phyloP scores from a whole-genome alignment of 2,797 vertebrate species.

The Gambusia yucatana region DNA sequence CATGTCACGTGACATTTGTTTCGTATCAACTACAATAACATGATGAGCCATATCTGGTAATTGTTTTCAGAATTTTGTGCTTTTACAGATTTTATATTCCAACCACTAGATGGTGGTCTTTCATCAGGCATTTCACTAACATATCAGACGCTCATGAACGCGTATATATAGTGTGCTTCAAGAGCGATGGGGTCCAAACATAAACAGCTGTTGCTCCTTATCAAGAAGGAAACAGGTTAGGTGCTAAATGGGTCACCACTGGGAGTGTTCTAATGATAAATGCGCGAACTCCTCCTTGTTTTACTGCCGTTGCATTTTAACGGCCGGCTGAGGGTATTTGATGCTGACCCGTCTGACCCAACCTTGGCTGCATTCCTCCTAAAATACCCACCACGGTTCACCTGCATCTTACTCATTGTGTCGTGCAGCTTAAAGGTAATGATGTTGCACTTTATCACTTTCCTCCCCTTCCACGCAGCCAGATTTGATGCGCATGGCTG shows the following conservation, averaged over 20 bases:
- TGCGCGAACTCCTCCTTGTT: not conserved
- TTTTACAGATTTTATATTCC: not conserved
- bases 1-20: not conserved
- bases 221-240: slow-evolving; percentile 74
- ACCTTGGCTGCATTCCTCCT: slow-evolving; percentile 29
- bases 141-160: not conserved
- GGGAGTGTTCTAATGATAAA: slow-evolving; percentile 38
- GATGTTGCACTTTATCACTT: slow-evolving; percentile 66
- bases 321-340: slow-evolving; percentile 57
- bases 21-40: not conserved
- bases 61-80: not conserved
- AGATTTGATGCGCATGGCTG: slow-evolving; percentile 71
- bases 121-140: slow-evolving; percentile 21
- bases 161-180: slow-evolving; percentile 6
- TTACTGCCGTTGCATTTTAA: slow-evolving; percentile 19
- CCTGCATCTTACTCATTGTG: slow-evolving; percentile 15
- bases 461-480: slow-evolving; percentile 50
- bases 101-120: slow-evolving; percentile 64
- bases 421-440: slow-evolving; percentile 35
- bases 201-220: slow-evolving; percentile 62
- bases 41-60: not conserved
- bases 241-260: slow-evolving; percentile 5
- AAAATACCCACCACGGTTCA: not conserved
- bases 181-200: slow-evolving; percentile 18
- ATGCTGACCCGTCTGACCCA: slow-evolving; percentile 60